Evolutionary conservation across 1,140 invertebrate species (phyloP), one percentile per base, ranked within the genome.

Genomic region (Hyles vespertilio): DNA sequence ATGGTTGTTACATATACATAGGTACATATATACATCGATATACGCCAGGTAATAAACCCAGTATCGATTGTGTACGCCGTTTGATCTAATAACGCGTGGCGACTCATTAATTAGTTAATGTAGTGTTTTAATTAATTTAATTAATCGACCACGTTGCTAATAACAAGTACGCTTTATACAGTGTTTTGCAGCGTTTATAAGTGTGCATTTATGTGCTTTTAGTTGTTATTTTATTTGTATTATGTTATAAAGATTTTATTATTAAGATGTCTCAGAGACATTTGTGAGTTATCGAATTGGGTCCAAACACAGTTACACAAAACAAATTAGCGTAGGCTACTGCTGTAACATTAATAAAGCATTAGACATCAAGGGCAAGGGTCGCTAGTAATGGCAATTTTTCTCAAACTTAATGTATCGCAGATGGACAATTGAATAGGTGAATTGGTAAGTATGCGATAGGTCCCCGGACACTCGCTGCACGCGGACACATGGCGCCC

Each of bases 1-100:
- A 86, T 85, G 83, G 76, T 62, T 87, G 75, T 77, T 84, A 81
- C 68, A 69, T 70, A 72, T 61, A 58, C 63, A 51, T 56, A 65
- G 52, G 59, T 47, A 58, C 54, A 69, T 67, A 69, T 66, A 65
- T 72, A 68, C 33, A 48, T 56, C 52, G 43, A 58, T 73, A 58
- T 56, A 56, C 59, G 46, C 47, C 65, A 74, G 61, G 67, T 66
- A 72, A 68, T 72, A 69, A 69, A 69, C 61, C 66, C 61, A 69
- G 58, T 51, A 52, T 48, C 33, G 43, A 44, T 45, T 62, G 32
- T 52, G 58, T 9, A 51, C 33, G 48, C 33, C 32, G 8, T 40
- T 40, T 40, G 36, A 40, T 40, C 36, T 40, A 40, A 40, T 40
- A 40, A 40, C 36, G 36, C 36, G 36, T 40, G 36, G 36, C 36